Evolutionary conservation across 2,113 vertebrate species (phyloP).

Genomic region (Benitochromis conjunctus): DNA sequence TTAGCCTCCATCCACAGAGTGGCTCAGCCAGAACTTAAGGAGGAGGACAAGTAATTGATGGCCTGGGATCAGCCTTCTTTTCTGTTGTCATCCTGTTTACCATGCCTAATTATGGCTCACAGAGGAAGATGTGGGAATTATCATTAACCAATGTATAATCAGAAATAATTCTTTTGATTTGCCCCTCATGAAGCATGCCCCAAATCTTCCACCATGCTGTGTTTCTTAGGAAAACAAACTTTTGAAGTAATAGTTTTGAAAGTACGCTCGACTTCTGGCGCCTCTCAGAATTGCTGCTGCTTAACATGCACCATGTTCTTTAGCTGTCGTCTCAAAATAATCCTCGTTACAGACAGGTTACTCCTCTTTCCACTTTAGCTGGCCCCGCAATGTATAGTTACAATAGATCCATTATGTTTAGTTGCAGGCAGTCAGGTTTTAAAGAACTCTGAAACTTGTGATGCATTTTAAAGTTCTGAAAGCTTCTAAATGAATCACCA

Average conservation of each 20-base stretch:
- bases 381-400: not conserved
- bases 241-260: not conserved
- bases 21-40: slow-evolving; percentile 56
- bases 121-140: slow-evolving; percentile 66
- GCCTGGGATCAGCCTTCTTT: slow-evolving; percentile 65
- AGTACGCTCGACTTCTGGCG: not conserved
- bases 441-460: not conserved
- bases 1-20: slow-evolving; percentile 61
- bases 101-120: slow-evolving; percentile 64
- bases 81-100: slow-evolving; percentile 69
- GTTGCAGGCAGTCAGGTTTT: not conserved
- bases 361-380: slow-evolving; percentile 2
- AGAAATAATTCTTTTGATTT: slow-evolving; percentile 68
- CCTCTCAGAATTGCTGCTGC: not conserved
- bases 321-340: slow-evolving; percentile 64
- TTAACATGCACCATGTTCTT: slow-evolving; percentile 41
- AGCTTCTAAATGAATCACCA: not conserved
- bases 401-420: not conserved
- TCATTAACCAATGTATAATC: slow-evolving; percentile 72
- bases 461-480: not conserved
- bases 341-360: slow-evolving; percentile 25
- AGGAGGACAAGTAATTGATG: slow-evolving; percentile 72
- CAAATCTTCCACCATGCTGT: not conserved
- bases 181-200: slow-evolving; percentile 34
- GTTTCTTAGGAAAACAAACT: not conserved